phyloP scores from a whole-genome alignment of 2,888 invertebrate genomes.

The Megastigmus dorsalis region DNA sequence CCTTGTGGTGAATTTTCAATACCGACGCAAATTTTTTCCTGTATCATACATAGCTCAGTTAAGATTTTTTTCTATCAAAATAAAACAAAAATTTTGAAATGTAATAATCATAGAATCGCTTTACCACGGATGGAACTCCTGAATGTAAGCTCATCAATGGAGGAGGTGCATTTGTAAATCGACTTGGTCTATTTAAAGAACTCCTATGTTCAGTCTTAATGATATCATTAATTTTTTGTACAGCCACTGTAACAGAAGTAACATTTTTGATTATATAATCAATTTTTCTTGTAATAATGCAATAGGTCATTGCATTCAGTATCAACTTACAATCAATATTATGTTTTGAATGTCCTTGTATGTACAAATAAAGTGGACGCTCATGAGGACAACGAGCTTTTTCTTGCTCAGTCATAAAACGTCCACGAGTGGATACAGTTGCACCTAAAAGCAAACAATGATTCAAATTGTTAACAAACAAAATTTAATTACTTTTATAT shows the following conservation, averaged over 20 bases:
- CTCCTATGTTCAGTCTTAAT: conserved; percentile 73
- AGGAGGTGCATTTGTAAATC: conserved; percentile 74
- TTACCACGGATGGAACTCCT: conserved; percentile 68
- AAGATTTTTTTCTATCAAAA: conserved; percentile 21
- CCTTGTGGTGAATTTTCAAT: conserved; percentile 85
- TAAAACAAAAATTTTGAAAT: not conserved
- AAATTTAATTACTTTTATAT: conserved; percentile 11
- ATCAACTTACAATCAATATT: conserved; percentile 73
- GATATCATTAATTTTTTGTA: conserved; percentile 76
- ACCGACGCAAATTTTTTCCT: conserved; percentile 86
- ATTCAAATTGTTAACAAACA: too few relatives aligned
- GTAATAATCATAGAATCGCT: conserved; percentile 48
- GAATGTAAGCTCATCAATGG: conserved; percentile 75
- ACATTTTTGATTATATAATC: not conserved
- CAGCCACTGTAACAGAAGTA: conserved; percentile 73
- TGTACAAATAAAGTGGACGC: conserved; percentile 77
- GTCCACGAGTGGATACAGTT: conserved; percentile 78
- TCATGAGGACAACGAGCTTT: conserved; percentile 75
- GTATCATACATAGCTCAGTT: conserved; percentile 48
- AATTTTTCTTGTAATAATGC: not conserved
- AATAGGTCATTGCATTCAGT: not conserved
- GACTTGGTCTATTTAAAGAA: conserved; percentile 72
- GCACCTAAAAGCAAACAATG: conserved; percentile 77
- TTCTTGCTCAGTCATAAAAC: conserved; percentile 77
- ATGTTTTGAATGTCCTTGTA: conserved; percentile 77